phyloP scores from a whole-genome alignment of 1,140 invertebrate genomes.

The Drosophila chauvacae region DNA sequence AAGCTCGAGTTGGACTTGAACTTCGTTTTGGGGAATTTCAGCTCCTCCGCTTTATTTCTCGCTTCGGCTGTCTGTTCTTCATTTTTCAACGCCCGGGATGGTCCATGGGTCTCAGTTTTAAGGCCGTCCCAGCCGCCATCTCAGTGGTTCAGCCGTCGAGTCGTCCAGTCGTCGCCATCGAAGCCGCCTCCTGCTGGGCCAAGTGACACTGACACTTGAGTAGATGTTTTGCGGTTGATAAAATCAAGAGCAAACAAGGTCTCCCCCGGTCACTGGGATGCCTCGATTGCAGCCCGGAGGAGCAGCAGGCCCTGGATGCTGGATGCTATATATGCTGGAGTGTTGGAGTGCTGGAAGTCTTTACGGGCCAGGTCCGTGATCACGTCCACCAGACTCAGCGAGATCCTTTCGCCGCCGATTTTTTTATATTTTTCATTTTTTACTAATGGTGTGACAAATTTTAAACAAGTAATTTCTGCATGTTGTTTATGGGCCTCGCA shows the following conservation, averaged over 20 bases:
- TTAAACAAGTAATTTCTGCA: constrained; percentile 83
- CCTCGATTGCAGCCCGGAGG: constrained; percentile 26
- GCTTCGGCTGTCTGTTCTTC: constrained; percentile 72
- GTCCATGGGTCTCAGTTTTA: constrained; percentile 52
- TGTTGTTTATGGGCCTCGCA: constrained; percentile 81
- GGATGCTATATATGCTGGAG: constrained; percentile 4
- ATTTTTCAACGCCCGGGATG: constrained; percentile 80
- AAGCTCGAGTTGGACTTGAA: constrained; percentile 65
- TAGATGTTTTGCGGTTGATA: constrained; percentile 83
- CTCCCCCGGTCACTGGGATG: constrained; percentile 25
- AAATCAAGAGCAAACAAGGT: constrained; percentile 81
- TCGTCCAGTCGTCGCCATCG: constrained; percentile 55
- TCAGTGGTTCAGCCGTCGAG: constrained; percentile 11
- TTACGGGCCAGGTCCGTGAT: constrained; percentile 23
- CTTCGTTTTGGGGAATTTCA: constrained; percentile 58
- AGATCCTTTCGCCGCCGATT: constrained; percentile 78
- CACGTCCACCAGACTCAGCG: constrained; percentile 55
- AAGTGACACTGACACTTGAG: constrained; percentile 83
- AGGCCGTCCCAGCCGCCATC: constrained; percentile 8
- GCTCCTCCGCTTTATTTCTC: constrained; percentile 45
- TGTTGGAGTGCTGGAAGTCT: constrained; percentile 15
- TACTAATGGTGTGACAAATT: constrained; percentile 83
- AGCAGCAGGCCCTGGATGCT: constrained; percentile 11
- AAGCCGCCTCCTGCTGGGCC: constrained; percentile 70
- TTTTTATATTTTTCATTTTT: constrained; percentile 50